Base-by-base conservation (phyloP, 2,888 invertebrate species). In the Ennomos fuscantarius region DNA sequence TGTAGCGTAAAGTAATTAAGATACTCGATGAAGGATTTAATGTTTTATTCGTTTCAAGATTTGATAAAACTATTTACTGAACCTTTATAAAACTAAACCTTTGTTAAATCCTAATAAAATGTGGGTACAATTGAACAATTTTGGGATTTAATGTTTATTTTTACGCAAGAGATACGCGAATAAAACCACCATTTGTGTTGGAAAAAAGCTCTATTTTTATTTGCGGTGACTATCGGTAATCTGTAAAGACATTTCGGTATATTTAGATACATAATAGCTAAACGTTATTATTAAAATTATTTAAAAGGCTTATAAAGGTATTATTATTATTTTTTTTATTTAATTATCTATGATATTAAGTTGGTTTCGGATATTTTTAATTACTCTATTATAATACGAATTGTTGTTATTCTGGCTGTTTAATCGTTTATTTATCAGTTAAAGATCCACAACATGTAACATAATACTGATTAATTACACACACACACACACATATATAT, bases 251-350 rank as follows among this genome's bases (percentile, higher is more conserved):
- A 50, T 44, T 43, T 52, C 32, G 49, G 24, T 56, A 51, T 51
- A 55, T 44, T 51, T 44, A n/a, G n/a, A n/a, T n/a, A 51, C 15
- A 43, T 11, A 42, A 50, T 50, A 36, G 1, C 42, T 43, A 50
- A 35, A 35, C 11, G 24, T 43, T n/a, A n/a, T n/a, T n/a, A n/a
- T n/a, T n/a, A n/a, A 67, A 72, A 74, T 73, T 69, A 73, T 72
- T 72, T 65, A 70, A 70, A 36, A 65, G 49, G 54, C 55, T n/a
- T n/a, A n/a, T n/a, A n/a, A n/a, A n/a, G n/a, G n/a, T n/a, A n/a
- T n/a, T n/a, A n/a, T n/a, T n/a, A n/a, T n/a, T n/a, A n/a, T n/a
- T n/a, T n/a, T n/a, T n/a, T n/a, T n/a, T n/a, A 60, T 66, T 68
- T 55, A 68, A 68, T 69, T 69, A 72, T 75, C 60, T 64, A 66